Evolutionary conservation across 1,140 invertebrate species (phyloP), one percentile per base, ranked within the genome.

Genomic region (Aporrectodea caliginosa): DNA sequence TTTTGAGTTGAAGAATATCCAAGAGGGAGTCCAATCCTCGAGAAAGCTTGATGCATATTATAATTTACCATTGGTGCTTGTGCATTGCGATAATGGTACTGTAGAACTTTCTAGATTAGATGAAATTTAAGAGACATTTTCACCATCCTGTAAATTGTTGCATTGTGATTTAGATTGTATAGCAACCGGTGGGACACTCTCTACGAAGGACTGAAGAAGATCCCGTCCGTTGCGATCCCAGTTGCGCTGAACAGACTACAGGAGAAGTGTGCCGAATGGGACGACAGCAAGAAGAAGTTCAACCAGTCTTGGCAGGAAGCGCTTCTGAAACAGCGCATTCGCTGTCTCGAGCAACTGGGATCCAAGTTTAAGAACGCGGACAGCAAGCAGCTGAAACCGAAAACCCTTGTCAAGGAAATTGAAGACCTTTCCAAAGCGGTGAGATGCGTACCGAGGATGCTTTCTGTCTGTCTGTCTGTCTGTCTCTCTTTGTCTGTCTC

Each of bases 181-280:
- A 97, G 97, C 75, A 97, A 99, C 82, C 98, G 98, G 89, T 92
- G 96, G 1, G 89, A 92, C 71, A 97, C 99, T 86, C 97, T 99
- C 31, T 95, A 99, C 73, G 96, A 98, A 80, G 97, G 97, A 2
- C 88, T 99, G 77, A 98, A 97, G 87, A 95, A 96, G 87, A 98
- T 97, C 88, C 97, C 98, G 0, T 90, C 92, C 1, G 93, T 97
- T 69, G 95, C 96, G 1, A 94, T 99, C 30, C 95, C 96, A 0
- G 91, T 98, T n/a, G 96, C 99, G 6, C 89, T 99, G 16, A 91
- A 94, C 82, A 90, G 97, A 86, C 88, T 73, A 76, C 12, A 75
- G 16, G 14, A 16, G 27, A 78, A 80, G 2, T 32, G 34, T 30
- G 30, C 29, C n/a, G 75, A 76, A 22, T 76, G 75, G 75, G 43